Evolutionary conservation across 2,797 vertebrate species (phyloP).

Genomic region (Trematomus bernacchii): DNA sequence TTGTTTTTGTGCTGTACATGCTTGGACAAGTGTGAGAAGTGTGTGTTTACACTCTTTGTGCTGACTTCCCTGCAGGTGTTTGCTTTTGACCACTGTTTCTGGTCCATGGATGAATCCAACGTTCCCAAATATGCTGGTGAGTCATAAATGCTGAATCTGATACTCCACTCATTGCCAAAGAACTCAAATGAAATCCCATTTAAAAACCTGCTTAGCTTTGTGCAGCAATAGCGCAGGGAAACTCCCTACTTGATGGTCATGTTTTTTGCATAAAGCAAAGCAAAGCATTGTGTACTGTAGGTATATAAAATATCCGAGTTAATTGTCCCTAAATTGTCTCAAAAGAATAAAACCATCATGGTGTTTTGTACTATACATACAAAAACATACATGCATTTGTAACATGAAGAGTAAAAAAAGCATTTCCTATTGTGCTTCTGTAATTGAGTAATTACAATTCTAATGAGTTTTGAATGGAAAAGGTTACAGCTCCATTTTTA

Average conservation of each 20-base stretch:
- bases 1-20: constrained; percentile 51
- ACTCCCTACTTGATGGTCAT: constrained; percentile 13
- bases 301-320: not conserved
- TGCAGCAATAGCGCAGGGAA: constrained; percentile 30
- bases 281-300: constrained; percentile 5
- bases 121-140: constrained; percentile 97
- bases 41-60: constrained; percentile 49
- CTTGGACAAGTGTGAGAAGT: constrained; percentile 56
- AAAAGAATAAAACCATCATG: not conserved
- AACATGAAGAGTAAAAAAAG: not conserved
- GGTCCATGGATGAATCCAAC: constrained; percentile 99
- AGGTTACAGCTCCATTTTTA: constrained; percentile 20
- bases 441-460: constrained; percentile 14
- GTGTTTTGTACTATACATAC: not conserved
- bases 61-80: constrained; percentile 90
- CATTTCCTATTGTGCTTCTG: constrained; percentile 24
- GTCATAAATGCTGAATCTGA: constrained; percentile 52
- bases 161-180: constrained; percentile 28
- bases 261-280: constrained; percentile 58
- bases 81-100: constrained; percentile 99
- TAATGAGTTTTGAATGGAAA: constrained; percentile 29
- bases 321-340: constrained; percentile 3
- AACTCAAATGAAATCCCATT: constrained; percentile 31
- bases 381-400: constrained; percentile 4
- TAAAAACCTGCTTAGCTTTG: constrained; percentile 38